These are phyloP conservation scores for Drosophila kepulauana DNA, from an alignment of 1,140 invertebrate species.

Conservation along the genomic window DNA sequence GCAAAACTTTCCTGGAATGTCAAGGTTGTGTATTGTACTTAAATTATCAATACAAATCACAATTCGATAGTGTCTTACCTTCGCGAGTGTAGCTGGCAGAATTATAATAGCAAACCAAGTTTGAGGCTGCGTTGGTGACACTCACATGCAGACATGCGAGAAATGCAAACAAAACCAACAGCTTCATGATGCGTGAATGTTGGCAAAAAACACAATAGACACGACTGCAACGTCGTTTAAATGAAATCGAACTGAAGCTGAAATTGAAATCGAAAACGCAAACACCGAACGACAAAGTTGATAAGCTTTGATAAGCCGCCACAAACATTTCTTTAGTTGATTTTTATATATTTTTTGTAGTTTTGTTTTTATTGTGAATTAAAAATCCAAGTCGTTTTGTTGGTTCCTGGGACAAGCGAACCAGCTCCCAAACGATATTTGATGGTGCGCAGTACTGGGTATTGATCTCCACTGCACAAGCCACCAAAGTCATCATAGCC, in stretches of 20 bases:
- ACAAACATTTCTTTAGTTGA: background rate
- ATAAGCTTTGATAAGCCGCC: slow-evolving; percentile 41
- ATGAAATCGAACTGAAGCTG: slow-evolving; percentile 76
- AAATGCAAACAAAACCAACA: slow-evolving; percentile 56
- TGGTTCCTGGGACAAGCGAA: background rate
- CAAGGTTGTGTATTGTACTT: slow-evolving; percentile 2
- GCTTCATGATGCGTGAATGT: slow-evolving; percentile 59
- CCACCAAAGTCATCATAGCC: slow-evolving; percentile 94
- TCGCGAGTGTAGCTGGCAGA: slow-evolving; percentile 88
- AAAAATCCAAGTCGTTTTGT: no score
- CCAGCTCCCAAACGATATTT: slow-evolving; percentile 83
- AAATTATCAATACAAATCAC: no score
- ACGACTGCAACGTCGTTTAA: slow-evolving; percentile 64
- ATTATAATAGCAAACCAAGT: slow-evolving; percentile 90
- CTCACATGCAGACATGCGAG: slow-evolving; percentile 55
- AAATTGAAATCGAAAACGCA: slow-evolving; percentile 53
- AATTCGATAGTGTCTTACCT: slow-evolving; percentile 85
- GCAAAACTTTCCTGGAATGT: background rate
- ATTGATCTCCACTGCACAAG: slow-evolving; percentile 91
- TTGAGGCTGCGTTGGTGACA: slow-evolving; percentile 73
- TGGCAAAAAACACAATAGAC: background rate
- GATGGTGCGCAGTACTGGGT: slow-evolving; percentile 88
- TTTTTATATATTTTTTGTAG: background rate
- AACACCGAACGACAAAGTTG: slow-evolving; percentile 20
- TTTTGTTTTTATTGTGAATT: no score